phyloP scores from a whole-genome alignment of 2,113 vertebrate genomes.

The Brevimyrus niger region DNA sequence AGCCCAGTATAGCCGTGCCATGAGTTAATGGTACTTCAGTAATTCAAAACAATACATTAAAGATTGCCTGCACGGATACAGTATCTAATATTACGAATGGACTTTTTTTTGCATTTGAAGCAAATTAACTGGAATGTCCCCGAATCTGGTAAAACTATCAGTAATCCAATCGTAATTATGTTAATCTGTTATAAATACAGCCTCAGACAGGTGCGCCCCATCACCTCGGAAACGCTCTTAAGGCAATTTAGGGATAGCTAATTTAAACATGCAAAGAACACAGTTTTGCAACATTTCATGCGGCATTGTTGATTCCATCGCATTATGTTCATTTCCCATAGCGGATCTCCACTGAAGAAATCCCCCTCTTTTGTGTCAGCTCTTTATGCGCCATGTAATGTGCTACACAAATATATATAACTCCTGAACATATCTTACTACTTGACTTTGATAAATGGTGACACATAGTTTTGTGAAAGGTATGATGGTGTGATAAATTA shows the following conservation, averaged over 20 bases:
- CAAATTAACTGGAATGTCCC: not conserved
- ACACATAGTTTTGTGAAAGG: conserved; percentile 57
- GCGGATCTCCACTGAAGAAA: conserved; percentile 15
- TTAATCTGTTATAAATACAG: not conserved
- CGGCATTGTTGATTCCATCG: not conserved
- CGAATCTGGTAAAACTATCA: not conserved
- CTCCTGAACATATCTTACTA: conserved; percentile 30
- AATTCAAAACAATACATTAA: not conserved
- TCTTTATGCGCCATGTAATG: conserved; percentile 26
- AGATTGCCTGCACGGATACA: not conserved
- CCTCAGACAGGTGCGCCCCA: not conserved
- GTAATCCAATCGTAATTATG: conserved; percentile 10
- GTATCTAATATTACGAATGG: not conserved
- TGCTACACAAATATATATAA: conserved; percentile 32
- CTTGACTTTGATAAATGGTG: conserved; percentile 56
- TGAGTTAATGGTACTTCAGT: conserved; percentile 6
- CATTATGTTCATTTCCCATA: conserved; percentile 11
- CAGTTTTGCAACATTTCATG: not conserved
- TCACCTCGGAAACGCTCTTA: not conserved
- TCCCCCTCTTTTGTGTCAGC: conserved; percentile 27
- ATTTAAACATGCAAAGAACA: conserved; percentile 5
- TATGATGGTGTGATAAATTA: conserved; percentile 55
- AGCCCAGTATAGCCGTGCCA: not conserved
- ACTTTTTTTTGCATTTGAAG: not conserved
- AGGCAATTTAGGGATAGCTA: not conserved